These are phyloP conservation scores for Ceyx margarethae DNA, from an alignment of 2,113 vertebrate species.

Conservation along the genomic window DNA sequence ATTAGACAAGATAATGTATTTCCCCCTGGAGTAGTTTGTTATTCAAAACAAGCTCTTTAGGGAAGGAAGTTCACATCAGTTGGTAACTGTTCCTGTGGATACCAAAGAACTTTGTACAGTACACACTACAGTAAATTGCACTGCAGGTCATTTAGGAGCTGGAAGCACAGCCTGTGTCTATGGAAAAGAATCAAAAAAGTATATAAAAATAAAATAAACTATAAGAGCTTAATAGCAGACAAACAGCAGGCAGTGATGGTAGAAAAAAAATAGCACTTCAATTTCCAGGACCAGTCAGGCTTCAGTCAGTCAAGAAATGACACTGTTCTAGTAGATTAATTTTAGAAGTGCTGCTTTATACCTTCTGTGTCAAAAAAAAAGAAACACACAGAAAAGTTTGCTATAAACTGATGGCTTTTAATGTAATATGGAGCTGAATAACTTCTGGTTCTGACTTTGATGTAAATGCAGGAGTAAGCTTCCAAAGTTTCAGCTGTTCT, in stretches of 20 bases:
- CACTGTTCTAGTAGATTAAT: not conserved
- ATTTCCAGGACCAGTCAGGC: not conserved
- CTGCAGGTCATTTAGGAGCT: constrained; percentile 28
- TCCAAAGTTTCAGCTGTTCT: not conserved
- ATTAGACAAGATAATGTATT: constrained; percentile 70
- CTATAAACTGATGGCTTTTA: not conserved
- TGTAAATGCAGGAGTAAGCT: not conserved
- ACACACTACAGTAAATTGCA: constrained; percentile 17
- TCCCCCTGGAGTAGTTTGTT: constrained; percentile 69
- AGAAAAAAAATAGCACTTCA: not conserved
- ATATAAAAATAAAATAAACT: not conserved
- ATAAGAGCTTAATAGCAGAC: not conserved
- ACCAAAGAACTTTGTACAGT: constrained; percentile 61
- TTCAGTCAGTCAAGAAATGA: not conserved
- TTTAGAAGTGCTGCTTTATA: not conserved
- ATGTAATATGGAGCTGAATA: not conserved
- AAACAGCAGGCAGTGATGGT: not conserved
- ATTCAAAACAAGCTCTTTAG: constrained; percentile 74
- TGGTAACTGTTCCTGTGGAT: constrained; percentile 71
- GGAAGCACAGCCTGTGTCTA: not conserved
- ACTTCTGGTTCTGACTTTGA: not conserved
- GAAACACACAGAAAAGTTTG: not conserved
- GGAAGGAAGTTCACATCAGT: constrained; percentile 72
- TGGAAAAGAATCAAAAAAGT: not conserved
- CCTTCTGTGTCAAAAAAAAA: not conserved